Evolutionary conservation across 2,888 invertebrate genomes (phyloP).

Genomic region (Xylota sylvarum): DNA sequence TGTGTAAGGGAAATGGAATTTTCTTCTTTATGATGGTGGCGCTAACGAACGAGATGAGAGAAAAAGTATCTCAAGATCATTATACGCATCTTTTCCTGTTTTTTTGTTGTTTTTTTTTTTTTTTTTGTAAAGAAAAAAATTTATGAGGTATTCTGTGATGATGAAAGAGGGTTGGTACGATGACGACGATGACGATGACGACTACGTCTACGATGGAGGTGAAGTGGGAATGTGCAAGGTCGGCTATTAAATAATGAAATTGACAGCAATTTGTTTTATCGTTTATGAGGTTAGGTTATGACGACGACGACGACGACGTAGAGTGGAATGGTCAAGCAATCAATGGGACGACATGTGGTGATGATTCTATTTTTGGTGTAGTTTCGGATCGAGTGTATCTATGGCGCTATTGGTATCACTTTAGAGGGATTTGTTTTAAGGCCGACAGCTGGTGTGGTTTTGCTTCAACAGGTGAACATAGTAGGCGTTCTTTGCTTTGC

Average conservation of each 20-base stretch:
- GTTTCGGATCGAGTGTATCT: slow-evolving; percentile 1
- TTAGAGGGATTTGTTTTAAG: slow-evolving; percentile 7
- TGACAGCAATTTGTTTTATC: slow-evolving; percentile 76
- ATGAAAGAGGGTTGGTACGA: slow-evolving; percentile 52
- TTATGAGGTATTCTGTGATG: slow-evolving; percentile 62
- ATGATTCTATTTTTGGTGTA: slow-evolving; percentile 60
- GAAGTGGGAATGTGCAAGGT: slow-evolving; percentile 61
- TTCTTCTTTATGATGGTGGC: slow-evolving; percentile 61
- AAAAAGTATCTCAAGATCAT: slow-evolving; percentile 52
- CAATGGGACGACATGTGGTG: slow-evolving; percentile 73
- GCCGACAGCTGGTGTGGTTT: slow-evolving; percentile 4
- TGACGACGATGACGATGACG: background rate
- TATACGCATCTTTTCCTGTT: slow-evolving; percentile 17
- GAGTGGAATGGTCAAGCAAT: slow-evolving; percentile 49
- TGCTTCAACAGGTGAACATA: slow-evolving; percentile 14
- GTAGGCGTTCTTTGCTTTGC: slow-evolving; percentile 22
- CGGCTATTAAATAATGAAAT: slow-evolving; percentile 73
- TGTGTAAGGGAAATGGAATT: slow-evolving; percentile 32
- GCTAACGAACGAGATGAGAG: slow-evolving; percentile 60
- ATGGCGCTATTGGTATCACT: slow-evolving; percentile 26
- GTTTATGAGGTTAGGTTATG: slow-evolving; percentile 54
- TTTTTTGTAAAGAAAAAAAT: slow-evolving; percentile 26
- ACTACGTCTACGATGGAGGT: no score
- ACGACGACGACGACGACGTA: slow-evolving; percentile 19
- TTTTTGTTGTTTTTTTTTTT: slow-evolving; percentile 22